These are phyloP conservation scores for Mesorhabditis sp. DNA, from an alignment of 2,888 invertebrate species.

Conservation along the genomic window DNA sequence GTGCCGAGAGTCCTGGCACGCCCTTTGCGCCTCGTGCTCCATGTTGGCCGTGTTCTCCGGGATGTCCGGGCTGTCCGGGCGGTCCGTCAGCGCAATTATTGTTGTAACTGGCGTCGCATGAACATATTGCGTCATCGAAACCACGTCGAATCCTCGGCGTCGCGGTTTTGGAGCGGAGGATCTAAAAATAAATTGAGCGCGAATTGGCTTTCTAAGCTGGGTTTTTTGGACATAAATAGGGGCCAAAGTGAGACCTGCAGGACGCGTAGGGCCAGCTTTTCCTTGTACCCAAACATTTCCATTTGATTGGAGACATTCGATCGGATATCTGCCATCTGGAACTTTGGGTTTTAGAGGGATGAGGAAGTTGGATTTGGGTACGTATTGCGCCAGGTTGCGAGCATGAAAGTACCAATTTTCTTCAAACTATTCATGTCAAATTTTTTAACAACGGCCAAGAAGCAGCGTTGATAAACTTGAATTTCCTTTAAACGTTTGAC, in stretches of 20 bases:
- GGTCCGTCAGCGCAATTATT: slow-evolving; percentile 17
- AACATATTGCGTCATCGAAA: background rate
- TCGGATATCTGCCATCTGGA: background rate
- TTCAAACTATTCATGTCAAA: too few relatives aligned
- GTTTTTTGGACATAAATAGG: too few relatives aligned
- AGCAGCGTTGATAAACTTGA: too few relatives aligned
- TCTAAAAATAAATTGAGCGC: background rate
- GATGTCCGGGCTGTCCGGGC: slow-evolving; percentile 21
- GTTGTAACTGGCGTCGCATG: background rate
- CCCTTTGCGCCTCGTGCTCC: slow-evolving; percentile 28
- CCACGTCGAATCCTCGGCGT: background rate
- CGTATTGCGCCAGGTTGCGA: too few relatives aligned
- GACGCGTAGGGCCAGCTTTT: background rate
- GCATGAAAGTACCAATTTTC: too few relatives aligned
- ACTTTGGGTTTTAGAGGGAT: background rate
- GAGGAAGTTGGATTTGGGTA: too few relatives aligned
- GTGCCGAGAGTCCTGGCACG: slow-evolving; percentile 17
- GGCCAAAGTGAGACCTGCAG: background rate
- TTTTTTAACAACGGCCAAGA: too few relatives aligned
- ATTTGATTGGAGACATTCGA: background rate
- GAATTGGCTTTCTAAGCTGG: background rate
- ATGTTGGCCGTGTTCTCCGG: slow-evolving; percentile 23
- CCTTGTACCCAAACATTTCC: background rate
- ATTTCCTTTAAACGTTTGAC: background rate
- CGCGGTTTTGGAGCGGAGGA: background rate